A percentile compares a stretch with the other conserved stretches of the same genome.
Conservation (phyloP, 2,113 vertebrate genomes). For the Mungos mungo region DNA sequence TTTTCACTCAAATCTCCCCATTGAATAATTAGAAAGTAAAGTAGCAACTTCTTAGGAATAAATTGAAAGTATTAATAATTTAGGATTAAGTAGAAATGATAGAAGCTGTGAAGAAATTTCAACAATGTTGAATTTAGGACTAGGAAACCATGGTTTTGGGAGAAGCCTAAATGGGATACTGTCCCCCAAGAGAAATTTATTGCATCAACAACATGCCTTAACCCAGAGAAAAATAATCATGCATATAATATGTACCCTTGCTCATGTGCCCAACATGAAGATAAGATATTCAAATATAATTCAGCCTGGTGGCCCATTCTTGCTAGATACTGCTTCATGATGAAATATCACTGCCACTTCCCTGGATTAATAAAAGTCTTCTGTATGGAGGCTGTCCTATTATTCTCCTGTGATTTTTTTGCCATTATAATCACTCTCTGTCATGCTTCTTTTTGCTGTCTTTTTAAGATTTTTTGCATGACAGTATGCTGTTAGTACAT, state of each 20-base stretch:
- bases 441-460: background rate
- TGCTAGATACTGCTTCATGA: background rate
- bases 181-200: background rate
- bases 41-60: conserved; percentile 15
- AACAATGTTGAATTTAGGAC: background rate
- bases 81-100: conserved; percentile 19
- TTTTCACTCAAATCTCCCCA: background rate
- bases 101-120: background rate
- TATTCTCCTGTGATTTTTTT: background rate
- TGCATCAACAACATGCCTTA: background rate
- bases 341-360: background rate
- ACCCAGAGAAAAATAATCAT: conserved; percentile 13
- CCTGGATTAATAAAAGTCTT: background rate
- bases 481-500: background rate
- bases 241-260: background rate
- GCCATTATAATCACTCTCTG: background rate
- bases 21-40: conserved; percentile 33
- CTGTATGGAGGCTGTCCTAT: background rate
- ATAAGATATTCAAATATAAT: conserved; percentile 21
- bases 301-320: background rate
- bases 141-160: background rate
- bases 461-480: background rate
- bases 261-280: background rate
- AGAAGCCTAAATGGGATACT: background rate
- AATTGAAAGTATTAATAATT: conserved; percentile 53